Evolutionary conservation across 1,140 invertebrate species (phyloP), one percentile per base, ranked within the genome.

Genomic region (Sycobia sp.): DNA sequence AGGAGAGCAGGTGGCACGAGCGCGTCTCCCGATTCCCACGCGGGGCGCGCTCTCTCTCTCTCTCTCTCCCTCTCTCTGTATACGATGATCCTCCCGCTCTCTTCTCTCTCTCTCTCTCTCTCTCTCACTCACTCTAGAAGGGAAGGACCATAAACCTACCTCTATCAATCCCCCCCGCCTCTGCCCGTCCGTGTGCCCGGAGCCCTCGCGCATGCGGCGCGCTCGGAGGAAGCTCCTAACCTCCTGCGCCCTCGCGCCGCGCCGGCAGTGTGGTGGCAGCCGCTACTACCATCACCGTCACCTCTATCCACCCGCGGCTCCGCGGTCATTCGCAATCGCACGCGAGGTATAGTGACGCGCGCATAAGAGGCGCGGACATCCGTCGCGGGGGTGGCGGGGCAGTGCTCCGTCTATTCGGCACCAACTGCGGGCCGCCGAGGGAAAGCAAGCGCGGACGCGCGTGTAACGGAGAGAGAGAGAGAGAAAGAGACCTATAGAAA

Each of bases 31-130:
- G 4, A 23, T 46, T 25, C 43, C 10, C 11, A 46, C 22, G 22
- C 9, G 39, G 9, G 2, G 20, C 16, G 20, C 25, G 22, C 20
- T 4, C 22, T 14, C 38, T 39, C 38, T 39, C 38, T 39, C 38
- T 39, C 38, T 39, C 38, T 39, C 38, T 39, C 38, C 16, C 38
- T 39, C 38, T 39, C 38, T 39, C 38, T 39, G n/a, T n/a, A n/a
- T n/a, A n/a, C n/a, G n/a, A n/a, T n/a, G n/a, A n/a, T n/a, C n/a
- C n/a, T n/a, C n/a, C n/a, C n/a, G n/a, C 38, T 39, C 38, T 39
- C 3, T 39, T 39, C 38, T 39, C 14, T n/a, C 38, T 39, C 38
- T 39, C 16, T 39, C 16, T 14, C n/a, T 14, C 14, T 5, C 38
- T 14, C 14, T 14, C 14, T n/a, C 14, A n/a, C 14, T 20, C 20